Base-by-base conservation (phyloP, 2,797 vertebrate genomes). In the Numenius phaeopus region DNA sequence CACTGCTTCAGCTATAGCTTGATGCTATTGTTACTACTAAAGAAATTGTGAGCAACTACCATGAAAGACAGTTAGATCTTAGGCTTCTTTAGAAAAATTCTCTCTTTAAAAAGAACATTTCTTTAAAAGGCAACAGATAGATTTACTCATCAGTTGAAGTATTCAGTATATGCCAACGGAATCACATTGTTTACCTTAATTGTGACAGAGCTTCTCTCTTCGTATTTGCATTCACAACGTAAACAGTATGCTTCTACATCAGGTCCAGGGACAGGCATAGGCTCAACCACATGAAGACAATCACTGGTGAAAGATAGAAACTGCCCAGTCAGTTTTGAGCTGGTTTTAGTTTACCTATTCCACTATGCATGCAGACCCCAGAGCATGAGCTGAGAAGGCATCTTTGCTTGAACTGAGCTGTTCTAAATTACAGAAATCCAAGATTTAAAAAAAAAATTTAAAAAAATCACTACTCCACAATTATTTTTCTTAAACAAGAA, bases 151-250 rank as follows among this genome's bases (percentile, higher is more conserved):
- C 40, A 76, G 32, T 2, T 88, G 8, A 85, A 73, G 29, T 12
- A 59, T 37, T 77, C 82, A 37, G 73, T 9, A n/a, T 1, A 80
- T 15, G 39, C 22, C 83, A 93, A 81, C 17, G 83, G 34, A 92
- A 76, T 50, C 7, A n/a, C 21, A 49, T 17, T 14, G 32, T 97
- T 92, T 97, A 99, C 99, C 98, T 99, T 99, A 94, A 99, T 99
- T 7, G 99, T 99, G 92, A 98, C 99, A 14, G 99, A 99, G 97
- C 99, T 99, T 96, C 99, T 99, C 97, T 99, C 99, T 94, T 99
- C 99, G 70, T 99, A 99, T 98, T 99, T 99, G 98, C 99, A 99
- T 87, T 99, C 99, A 87, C 99, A 99, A 37, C 99, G 99, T 91
- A 99, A 98, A 97, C 99, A 99, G 93, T 99, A 99, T 0, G 99